Evolutionary conservation across 2,888 invertebrate species (phyloP).

Genomic region (Parthenolecanium corni): DNA sequence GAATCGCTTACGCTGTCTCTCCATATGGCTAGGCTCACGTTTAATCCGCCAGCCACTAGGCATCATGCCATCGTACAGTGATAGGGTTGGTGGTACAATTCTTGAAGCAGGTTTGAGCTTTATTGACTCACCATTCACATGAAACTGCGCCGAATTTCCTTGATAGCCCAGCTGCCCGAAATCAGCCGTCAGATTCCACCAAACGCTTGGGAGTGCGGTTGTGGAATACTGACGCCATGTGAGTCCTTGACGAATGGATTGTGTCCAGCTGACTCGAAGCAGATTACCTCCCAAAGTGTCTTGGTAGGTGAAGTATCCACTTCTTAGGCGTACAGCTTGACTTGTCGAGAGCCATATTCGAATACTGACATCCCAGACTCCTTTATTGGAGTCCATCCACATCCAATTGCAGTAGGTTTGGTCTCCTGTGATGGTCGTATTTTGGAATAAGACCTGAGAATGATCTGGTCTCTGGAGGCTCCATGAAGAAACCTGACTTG

Average conservation of each 20-base stretch:
- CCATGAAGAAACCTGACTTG: constrained; percentile 8
- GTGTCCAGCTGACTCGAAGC: constrained; percentile 28
- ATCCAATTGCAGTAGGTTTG: constrained; percentile 28
- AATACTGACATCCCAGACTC: constrained; percentile 30
- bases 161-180: not conserved
- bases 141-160: not conserved
- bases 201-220: not conserved
- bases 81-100: not conserved
- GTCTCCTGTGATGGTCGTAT: constrained; percentile 28
- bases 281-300: constrained; percentile 24
- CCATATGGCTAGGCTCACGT: not conserved
- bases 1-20: not conserved
- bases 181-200: constrained; percentile 6
- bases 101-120: not conserved
- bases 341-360: constrained; percentile 25
- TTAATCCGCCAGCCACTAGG: not conserved
- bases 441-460: constrained; percentile 22
- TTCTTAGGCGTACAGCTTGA: not conserved
- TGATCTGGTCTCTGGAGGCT: constrained; percentile 19
- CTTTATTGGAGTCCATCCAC: constrained; percentile 28
- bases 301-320: constrained; percentile 5
- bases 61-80: not conserved
- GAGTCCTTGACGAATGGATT: not conserved
- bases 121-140: not conserved
- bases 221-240: constrained; percentile 8